Evolutionary conservation across 2,113 vertebrate genomes (phyloP).

Genomic region (Parus major): DNA sequence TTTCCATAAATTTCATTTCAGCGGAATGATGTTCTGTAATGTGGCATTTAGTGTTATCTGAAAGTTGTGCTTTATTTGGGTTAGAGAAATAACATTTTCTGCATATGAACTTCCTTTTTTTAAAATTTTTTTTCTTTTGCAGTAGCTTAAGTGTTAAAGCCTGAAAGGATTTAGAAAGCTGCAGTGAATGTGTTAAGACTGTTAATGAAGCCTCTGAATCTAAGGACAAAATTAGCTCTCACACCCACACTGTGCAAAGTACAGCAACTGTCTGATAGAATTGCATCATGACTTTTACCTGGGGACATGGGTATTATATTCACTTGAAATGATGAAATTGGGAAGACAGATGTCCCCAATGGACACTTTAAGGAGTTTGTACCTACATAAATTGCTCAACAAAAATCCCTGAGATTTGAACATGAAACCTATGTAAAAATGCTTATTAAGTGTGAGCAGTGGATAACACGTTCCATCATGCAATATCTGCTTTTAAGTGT

Average conservation of each 20-base stretch:
- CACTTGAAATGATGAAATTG: conserved; percentile 76
- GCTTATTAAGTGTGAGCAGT: conserved; percentile 35
- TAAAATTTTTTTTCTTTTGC: neutral
- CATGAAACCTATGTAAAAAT: conserved; percentile 55
- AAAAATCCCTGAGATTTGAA: conserved; percentile 73
- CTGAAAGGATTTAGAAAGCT: conserved; percentile 75
- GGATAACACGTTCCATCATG: neutral
- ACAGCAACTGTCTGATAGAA: conserved; percentile 79
- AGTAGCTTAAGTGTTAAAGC: conserved; percentile 79
- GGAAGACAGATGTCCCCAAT: conserved; percentile 76
- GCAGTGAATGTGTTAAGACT: conserved; percentile 80
- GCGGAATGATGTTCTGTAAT: neutral
- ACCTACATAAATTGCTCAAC: conserved; percentile 71
- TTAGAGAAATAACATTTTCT: conserved; percentile 2
- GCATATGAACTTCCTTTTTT: conserved; percentile 8
- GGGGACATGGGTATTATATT: conserved; percentile 73
- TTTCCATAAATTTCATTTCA: neutral
- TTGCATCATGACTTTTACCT: conserved; percentile 81
- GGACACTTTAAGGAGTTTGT: conserved; percentile 80
- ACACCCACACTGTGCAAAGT: conserved; percentile 75
- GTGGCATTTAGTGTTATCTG: neutral
- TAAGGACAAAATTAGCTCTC: conserved; percentile 81
- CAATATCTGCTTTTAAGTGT: neutral
- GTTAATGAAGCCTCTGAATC: conserved; percentile 83
- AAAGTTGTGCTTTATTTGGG: conserved; percentile 13